Percentiles rank a stretch among this genome's conserved stretches.
phyloP scores from a whole-genome alignment of 64 coral and sea anemone genomes.

The Trachythela sp. region DNA sequence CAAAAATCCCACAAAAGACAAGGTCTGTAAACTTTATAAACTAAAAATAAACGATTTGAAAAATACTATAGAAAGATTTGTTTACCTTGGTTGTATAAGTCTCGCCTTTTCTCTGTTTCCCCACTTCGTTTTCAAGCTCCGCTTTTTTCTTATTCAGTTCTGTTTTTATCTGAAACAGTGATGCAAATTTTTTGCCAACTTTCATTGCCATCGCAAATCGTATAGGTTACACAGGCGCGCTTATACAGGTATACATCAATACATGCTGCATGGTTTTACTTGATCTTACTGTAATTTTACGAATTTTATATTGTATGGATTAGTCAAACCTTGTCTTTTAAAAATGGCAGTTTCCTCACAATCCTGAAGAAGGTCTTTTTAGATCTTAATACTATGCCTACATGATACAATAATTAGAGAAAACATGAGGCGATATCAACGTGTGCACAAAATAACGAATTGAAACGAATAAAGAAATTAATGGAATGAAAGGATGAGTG shows the following conservation, averaged over 20 bases:
- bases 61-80: not conserved
- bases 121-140: not conserved
- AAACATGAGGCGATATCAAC: not conserved
- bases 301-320: not conserved
- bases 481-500: no score
- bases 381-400: not conserved
- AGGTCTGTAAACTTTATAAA: not conserved
- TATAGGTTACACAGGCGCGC: no score
- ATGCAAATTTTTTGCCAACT: not conserved
- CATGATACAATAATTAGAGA: not conserved
- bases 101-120: not conserved
- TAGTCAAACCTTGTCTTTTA: not conserved
- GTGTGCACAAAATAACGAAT: not conserved
- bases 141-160: not conserved
- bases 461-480: no score
- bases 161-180: not conserved
- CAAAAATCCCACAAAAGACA: not conserved
- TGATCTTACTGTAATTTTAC: no score
- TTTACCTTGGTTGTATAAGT: not conserved
- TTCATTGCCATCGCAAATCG: no score
- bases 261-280: no score
- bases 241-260: no score
- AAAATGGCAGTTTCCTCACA: not conserved
- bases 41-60: not conserved
- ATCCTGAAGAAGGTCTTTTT: conserved; percentile 1